These are phyloP conservation scores for Lasioglossum morio DNA, from an alignment of 2,888 invertebrate species.

Conservation along the genomic window DNA sequence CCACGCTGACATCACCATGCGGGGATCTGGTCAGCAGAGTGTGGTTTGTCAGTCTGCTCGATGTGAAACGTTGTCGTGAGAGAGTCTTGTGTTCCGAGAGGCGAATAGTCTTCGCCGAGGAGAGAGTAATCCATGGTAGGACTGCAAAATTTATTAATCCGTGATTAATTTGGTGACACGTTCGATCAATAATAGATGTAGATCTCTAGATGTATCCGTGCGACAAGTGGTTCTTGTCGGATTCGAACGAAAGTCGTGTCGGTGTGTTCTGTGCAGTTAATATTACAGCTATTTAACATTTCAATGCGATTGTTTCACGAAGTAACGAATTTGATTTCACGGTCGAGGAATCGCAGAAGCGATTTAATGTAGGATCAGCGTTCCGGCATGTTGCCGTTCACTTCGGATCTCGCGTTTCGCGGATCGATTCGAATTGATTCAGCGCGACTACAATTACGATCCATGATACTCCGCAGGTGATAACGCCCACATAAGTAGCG, in stretches of 20 bases:
- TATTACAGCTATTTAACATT: neutral
- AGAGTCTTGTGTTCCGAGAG: slow-evolving; percentile 22
- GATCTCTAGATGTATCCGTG: neutral
- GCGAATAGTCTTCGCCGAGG: neutral
- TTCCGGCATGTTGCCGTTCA: too few species aligned
- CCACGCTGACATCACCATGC: slow-evolving; percentile 59
- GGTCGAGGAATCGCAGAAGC: too few species aligned
- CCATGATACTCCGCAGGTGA: slow-evolving; percentile 21
- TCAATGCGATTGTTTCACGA: neutral
- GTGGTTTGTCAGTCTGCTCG: slow-evolving; percentile 54
- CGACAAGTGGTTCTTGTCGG: neutral
- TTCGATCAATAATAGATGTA: neutral
- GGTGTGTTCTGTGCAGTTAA: neutral
- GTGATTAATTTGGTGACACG: neutral
- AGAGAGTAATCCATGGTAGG: slow-evolving; percentile 5
- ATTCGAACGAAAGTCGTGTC: neutral
- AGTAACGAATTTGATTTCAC: too few species aligned
- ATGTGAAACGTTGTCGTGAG: slow-evolving; percentile 45
- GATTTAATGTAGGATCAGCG: too few species aligned
- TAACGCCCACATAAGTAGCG: neutral
- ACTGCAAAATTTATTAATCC: neutral
- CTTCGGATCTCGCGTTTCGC: neutral
- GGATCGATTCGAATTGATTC: neutral
- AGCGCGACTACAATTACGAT: slow-evolving; percentile 5
- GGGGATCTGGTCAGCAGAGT: slow-evolving; percentile 61